Evolutionary conservation across 1,140 invertebrate genomes (phyloP).

Genomic region (Scaptomyza graminum): DNA sequence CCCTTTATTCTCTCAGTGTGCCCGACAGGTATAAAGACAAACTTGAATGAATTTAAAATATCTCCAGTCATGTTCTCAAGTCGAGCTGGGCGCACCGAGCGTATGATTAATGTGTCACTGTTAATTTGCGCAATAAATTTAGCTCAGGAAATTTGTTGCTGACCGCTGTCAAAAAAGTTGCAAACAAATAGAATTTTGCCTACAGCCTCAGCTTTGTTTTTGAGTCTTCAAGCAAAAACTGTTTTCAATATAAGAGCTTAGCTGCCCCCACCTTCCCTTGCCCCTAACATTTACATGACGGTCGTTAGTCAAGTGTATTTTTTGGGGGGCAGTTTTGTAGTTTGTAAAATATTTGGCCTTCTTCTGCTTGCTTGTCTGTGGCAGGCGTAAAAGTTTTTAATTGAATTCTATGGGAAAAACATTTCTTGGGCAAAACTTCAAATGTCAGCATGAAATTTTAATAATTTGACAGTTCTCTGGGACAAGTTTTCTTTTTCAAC

Average conservation of each 20-base stretch:
- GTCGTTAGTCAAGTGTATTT: conserved; percentile 2
- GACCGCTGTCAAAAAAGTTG: conserved; percentile 64
- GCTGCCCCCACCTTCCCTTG: background rate
- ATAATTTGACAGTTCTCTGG: conserved; percentile 38
- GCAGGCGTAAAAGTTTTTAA: conserved; percentile 68
- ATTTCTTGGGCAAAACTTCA: conserved; percentile 49
- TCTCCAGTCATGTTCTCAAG: conserved; percentile 48
- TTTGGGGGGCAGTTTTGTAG: background rate
- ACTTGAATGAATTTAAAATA: conserved; percentile 51
- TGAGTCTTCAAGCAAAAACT: no score
- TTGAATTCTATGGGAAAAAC: conserved; percentile 71
- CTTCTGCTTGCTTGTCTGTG: conserved; percentile 29
- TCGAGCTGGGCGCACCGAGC: conserved; percentile 22
- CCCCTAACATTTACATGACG: no score
- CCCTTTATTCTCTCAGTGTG: background rate
- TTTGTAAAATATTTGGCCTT: background rate
- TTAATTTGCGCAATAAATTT: conserved; percentile 67
- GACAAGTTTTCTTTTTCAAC: conserved; percentile 27
- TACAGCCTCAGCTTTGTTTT: background rate
- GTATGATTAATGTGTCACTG: conserved; percentile 71
- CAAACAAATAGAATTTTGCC: conserved; percentile 20
- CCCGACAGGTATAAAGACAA: conserved; percentile 1
- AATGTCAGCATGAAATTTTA: conserved; percentile 57
- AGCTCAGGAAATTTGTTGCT: conserved; percentile 35
- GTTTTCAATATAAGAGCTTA: conserved; percentile 1